Evolutionary conservation across 2,113 vertebrate species (phyloP).

Genomic region (Pelodiscus sinensis): DNA sequence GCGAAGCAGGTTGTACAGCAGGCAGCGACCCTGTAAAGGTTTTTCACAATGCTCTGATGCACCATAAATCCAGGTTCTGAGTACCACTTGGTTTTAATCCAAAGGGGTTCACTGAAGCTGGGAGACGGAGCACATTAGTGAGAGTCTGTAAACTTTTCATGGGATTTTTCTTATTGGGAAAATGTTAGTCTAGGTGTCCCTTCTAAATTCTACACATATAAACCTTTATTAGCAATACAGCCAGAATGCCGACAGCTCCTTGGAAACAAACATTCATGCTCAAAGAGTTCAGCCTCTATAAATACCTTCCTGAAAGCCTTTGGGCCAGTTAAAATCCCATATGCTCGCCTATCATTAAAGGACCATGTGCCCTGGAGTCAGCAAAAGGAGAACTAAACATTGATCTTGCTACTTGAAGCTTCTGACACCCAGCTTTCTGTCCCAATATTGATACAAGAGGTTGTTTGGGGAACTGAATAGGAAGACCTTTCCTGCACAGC

Average conservation of each 20-base stretch:
- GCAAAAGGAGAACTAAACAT: neutral
- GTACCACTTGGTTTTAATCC: neutral
- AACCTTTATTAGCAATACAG: conserved; percentile 24
- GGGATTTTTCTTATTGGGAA: neutral
- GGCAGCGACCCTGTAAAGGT: neutral
- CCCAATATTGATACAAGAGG: neutral
- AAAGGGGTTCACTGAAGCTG: neutral
- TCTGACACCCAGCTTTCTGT: neutral
- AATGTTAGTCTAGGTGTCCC: neutral
- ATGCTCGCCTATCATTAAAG: neutral
- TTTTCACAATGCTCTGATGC: neutral
- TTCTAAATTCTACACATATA: conserved; percentile 4
- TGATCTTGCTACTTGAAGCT: neutral
- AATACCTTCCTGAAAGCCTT: conserved; percentile 27
- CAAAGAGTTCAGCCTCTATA: conserved; percentile 13
- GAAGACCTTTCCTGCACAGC: neutral
- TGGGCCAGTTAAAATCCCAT: conserved; percentile 33
- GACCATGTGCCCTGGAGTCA: neutral
- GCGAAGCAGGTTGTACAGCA: neutral
- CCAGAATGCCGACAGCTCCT: neutral
- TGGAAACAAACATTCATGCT: conserved; percentile 32
- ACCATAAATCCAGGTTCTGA: neutral
- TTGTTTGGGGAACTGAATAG: neutral
- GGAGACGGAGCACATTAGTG: neutral
- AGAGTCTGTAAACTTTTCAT: neutral